Evolutionary conservation across 2,797 vertebrate genomes (phyloP).

Genomic region (Artibeus jamaicensis): DNA sequence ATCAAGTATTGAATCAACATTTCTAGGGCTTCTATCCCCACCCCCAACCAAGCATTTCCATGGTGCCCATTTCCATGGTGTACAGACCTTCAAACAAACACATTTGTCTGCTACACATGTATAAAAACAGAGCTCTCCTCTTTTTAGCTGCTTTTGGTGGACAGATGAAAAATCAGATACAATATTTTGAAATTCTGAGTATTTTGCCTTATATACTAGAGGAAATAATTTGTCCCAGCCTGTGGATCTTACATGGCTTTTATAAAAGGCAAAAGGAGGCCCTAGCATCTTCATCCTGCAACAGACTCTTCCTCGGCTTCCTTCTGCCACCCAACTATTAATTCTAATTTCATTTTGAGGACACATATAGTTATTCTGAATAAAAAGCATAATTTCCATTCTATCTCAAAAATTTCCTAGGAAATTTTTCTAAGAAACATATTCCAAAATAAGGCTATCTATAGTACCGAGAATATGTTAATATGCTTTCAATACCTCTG

Average conservation of each 20-base stretch:
- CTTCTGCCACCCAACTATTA: background rate
- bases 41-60: constrained; percentile 50
- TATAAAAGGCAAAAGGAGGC: background rate
- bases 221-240: background rate
- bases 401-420: background rate
- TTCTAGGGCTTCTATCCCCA: background rate
- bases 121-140: constrained; percentile 19
- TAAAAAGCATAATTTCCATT: background rate
- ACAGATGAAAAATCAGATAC: constrained; percentile 49
- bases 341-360: constrained; percentile 41
- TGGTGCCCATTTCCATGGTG: constrained; percentile 51
- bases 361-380: constrained; percentile 9
- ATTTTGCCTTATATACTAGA: background rate
- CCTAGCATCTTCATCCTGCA: background rate
- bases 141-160: constrained; percentile 45
- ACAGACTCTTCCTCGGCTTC: background rate
- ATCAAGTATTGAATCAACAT: constrained; percentile 59
- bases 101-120: constrained; percentile 62
- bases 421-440: background rate
- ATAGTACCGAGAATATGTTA: background rate
- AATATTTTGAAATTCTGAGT: constrained; percentile 4
- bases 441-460: constrained; percentile 9
- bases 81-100: constrained; percentile 61
- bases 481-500: background rate
- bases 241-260: background rate